Percentiles rank a stretch among this genome's conserved stretches.
phyloP scores from a whole-genome alignment of 2,797 vertebrate species.

The Eurystomus glaucurus region DNA sequence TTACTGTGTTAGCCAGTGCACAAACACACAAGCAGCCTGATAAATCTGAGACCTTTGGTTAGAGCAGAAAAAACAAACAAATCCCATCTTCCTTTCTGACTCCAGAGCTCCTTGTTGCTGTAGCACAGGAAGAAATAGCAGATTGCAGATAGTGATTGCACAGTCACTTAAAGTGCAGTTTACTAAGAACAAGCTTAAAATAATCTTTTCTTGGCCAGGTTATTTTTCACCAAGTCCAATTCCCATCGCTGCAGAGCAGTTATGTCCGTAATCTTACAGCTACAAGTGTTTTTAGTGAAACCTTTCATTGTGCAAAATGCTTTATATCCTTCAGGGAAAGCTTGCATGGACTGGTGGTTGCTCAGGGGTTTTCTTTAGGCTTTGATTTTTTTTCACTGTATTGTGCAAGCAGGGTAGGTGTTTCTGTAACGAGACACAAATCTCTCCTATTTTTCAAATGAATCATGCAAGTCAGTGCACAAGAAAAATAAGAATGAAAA shows the following conservation, averaged over 20 bases:
- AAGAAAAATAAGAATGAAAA: neutral
- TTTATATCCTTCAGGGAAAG: neutral
- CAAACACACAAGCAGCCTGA: neutral
- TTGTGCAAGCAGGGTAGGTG: neutral
- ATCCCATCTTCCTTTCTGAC: neutral
- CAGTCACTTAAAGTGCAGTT: neutral
- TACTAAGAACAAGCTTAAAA: neutral
- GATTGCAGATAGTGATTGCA: slow-evolving; percentile 17
- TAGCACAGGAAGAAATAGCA: slow-evolving; percentile 7
- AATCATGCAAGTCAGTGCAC: neutral
- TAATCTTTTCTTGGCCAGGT: neutral
- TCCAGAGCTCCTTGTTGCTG: neutral
- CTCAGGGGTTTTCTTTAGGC: neutral
- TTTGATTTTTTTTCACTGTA: slow-evolving; percentile 15
- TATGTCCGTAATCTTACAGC: slow-evolving; percentile 19
- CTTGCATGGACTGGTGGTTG: neutral
- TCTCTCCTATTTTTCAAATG: neutral
- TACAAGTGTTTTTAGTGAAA: neutral
- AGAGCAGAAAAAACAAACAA: slow-evolving; percentile 19
- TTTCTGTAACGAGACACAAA: neutral
- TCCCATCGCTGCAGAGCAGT: neutral
- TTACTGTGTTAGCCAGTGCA: neutral
- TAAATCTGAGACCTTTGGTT: slow-evolving; percentile 10
- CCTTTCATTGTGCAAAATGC: neutral
- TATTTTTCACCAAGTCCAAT: slow-evolving; percentile 19